A percentile compares a stretch with the other conserved stretches of the same genome.
Evolutionary conservation across 2,797 vertebrate genomes (phyloP).

Genomic region (Myotis findleyi): DNA sequence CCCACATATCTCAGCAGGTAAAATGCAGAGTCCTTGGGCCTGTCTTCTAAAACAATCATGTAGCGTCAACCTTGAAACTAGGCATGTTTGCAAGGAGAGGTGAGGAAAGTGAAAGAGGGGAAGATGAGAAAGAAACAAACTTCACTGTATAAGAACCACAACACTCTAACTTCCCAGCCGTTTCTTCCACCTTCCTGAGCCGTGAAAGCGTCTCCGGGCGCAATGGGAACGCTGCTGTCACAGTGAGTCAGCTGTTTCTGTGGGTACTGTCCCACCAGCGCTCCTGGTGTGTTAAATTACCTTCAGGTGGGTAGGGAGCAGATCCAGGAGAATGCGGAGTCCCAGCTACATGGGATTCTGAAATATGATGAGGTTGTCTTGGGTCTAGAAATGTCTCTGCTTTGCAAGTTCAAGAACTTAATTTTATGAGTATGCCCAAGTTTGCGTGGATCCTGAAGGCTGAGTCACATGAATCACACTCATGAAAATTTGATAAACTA

Average conservation of each 20-base stretch:
- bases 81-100: neutral
- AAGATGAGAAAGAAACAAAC: neutral
- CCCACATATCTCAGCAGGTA: neutral
- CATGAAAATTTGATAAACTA: neutral
- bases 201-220: neutral
- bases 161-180: too few species aligned
- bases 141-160: neutral
- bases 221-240: neutral
- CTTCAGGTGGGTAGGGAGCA: neutral
- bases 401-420: neutral
- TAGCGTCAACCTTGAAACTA: neutral
- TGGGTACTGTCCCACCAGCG: neutral
- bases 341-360: neutral
- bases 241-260: neutral
- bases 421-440: neutral
- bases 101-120: neutral
- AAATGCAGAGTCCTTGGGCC: neutral
- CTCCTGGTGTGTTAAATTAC: neutral
- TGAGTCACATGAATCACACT: neutral
- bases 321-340: neutral
- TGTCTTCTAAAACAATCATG: neutral
- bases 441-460: neutral
- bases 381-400: neutral
- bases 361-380: neutral
- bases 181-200: neutral